Conservation (phyloP, 37 sponge, comb jelly and placozoan genomes). For the Hormiphora californensis region DNA sequence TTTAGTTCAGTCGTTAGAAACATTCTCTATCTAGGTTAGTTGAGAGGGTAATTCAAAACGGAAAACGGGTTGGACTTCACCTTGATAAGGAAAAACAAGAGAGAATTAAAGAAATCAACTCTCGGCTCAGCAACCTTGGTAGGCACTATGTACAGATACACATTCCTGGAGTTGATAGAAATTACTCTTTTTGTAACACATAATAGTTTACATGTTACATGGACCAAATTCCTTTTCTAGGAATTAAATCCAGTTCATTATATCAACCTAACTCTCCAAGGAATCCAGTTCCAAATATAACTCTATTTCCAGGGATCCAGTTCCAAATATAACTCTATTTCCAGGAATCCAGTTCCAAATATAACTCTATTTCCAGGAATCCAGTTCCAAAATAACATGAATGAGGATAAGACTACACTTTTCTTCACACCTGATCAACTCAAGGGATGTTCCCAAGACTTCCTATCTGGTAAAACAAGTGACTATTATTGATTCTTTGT, state of each 20-base stretch:
- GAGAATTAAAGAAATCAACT: slow-evolving; percentile 25
- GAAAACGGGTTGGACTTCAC: slow-evolving; percentile 34
- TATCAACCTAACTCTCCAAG: too few species aligned
- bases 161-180: too few species aligned
- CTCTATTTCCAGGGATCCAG: too few species aligned
- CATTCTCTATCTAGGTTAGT: too few species aligned
- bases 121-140: not conserved
- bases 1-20: too few species aligned
- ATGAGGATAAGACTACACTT: slow-evolving; percentile 16
- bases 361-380: not conserved
- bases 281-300: too few species aligned
- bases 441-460: slow-evolving; percentile 37
- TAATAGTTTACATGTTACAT: too few species aligned
- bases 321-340: too few species aligned
- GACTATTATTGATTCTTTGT: not conserved
- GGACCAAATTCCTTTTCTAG: too few species aligned
- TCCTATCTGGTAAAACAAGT: not conserved
- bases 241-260: too few species aligned
- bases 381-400: slow-evolving; percentile 38
- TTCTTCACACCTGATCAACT: slow-evolving; percentile 35
- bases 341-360: slow-evolving; percentile 17
- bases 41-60: not conserved
- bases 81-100: slow-evolving; percentile 39
- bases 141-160: too few species aligned
- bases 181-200: too few species aligned